Percentiles rank a stretch among this genome's conserved stretches.
phyloP scores from a whole-genome alignment of 2,888 invertebrate species.

The Meliscaeva auricollis region DNA sequence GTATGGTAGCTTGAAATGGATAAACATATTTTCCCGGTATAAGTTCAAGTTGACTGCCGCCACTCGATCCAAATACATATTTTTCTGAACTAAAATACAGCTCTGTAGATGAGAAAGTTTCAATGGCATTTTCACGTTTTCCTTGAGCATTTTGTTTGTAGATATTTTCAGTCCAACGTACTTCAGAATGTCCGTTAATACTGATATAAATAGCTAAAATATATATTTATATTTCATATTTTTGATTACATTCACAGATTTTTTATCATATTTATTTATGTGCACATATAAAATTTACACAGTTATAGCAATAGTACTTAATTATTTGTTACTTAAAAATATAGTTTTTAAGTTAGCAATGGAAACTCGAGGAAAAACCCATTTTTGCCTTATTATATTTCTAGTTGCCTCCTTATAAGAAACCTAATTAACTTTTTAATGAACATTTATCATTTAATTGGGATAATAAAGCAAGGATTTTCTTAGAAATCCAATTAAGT shows the following conservation, averaged over 20 bases:
- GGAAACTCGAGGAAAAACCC: no score
- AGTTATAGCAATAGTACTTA: no score
- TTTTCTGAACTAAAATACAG: constrained; percentile 82
- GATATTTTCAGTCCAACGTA: constrained; percentile 82
- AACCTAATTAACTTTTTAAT: no score
- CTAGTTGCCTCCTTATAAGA: no score
- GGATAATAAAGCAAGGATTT: no score
- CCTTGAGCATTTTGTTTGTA: constrained; percentile 81
- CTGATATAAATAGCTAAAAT: constrained; percentile 82
- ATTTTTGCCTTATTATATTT: no score
- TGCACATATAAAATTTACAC: no score
- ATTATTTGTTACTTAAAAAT: no score
- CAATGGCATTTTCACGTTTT: constrained; percentile 79
- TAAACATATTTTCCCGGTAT: constrained; percentile 89
- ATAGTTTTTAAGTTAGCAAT: no score
- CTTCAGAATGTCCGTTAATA: constrained; percentile 82
- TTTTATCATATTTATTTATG: not conserved
- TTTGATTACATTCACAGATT: not conserved
- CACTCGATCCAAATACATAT: constrained; percentile 82
- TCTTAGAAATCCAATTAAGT: no score
- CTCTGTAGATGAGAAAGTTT: constrained; percentile 81
- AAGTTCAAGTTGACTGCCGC: constrained; percentile 88
- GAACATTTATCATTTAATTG: no score
- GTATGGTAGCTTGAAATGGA: constrained; percentile 89
- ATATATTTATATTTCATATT: not conserved